Conservation (phyloP, 2,888 invertebrate genomes). For the Pristionchus exspectatus region DNA sequence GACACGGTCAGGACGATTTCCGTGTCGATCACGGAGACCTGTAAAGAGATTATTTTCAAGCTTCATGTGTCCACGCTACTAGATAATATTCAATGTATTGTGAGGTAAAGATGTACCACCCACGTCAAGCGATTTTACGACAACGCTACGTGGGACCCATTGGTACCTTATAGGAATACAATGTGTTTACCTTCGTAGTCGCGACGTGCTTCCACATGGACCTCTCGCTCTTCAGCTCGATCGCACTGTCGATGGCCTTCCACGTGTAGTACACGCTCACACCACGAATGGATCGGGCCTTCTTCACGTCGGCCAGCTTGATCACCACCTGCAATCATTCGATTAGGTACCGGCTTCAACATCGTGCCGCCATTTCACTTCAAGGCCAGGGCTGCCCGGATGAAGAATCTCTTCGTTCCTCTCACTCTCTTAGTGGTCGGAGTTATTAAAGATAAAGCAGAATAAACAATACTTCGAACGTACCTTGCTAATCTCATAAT, state of each 20-base stretch:
- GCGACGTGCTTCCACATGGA: slow-evolving; percentile 94
- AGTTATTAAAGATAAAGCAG: too few relatives aligned
- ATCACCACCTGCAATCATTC: slow-evolving; percentile 86
- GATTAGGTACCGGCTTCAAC: too few relatives aligned
- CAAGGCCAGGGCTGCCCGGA: too few relatives aligned
- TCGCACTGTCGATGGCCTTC: slow-evolving; percentile 92
- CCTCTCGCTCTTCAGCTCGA: slow-evolving; percentile 91
- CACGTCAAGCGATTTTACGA: too few relatives aligned
- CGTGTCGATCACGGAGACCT: slow-evolving; percentile 38
- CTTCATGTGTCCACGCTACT: too few relatives aligned
- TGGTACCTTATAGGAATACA: too few relatives aligned
- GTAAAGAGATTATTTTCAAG: not conserved
- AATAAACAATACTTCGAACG: not conserved
- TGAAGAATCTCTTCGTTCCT: too few relatives aligned
- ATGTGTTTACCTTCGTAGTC: slow-evolving; percentile 86
- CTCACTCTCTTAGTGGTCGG: too few relatives aligned
- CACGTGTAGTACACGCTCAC: slow-evolving; percentile 97
- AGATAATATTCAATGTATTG: too few relatives aligned
- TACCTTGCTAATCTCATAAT: slow-evolving; percentile 88
- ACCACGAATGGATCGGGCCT: slow-evolving; percentile 90
- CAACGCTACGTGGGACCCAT: too few relatives aligned
- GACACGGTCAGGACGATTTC: slow-evolving; percentile 61
- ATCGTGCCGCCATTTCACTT: too few relatives aligned
- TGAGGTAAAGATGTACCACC: too few relatives aligned
- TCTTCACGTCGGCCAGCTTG: slow-evolving; percentile 94